Percentiles rank a stretch among this genome's conserved stretches.
These are phyloP conservation scores for Cyanocitta stelleri DNA, from an alignment of 2,113 vertebrate species.

Conservation along the genomic window DNA sequence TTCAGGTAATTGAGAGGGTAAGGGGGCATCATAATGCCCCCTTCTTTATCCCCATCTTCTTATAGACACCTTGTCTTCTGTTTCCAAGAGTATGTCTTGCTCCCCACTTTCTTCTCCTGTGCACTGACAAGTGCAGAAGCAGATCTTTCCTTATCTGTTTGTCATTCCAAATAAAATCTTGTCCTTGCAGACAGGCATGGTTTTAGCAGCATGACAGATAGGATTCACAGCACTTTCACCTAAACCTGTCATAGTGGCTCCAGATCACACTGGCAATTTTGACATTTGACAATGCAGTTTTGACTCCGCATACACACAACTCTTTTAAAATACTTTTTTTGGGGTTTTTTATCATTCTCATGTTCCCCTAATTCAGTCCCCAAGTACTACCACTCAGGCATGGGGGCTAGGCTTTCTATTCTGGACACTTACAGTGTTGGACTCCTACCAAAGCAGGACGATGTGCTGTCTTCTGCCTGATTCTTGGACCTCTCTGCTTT, in stretches of 20 bases:
- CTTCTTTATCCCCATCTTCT: background rate
- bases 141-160: background rate
- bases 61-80: background rate
- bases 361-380: background rate
- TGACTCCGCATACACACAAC: background rate
- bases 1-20: background rate
- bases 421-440: background rate
- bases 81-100: background rate
- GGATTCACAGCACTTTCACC: background rate
- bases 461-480: background rate
- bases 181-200: background rate
- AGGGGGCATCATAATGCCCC: background rate
- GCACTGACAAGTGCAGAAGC: background rate
- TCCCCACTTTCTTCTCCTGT: background rate
- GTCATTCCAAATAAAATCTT: background rate
- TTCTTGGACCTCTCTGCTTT: background rate
- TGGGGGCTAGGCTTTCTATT: background rate
- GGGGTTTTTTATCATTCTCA: background rate
- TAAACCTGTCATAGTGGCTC: background rate
- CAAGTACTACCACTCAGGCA: background rate
- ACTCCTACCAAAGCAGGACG: background rate
- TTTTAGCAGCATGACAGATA: background rate
- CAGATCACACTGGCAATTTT: background rate
- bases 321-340: background rate
- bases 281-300: background rate